Evolutionary conservation across 2,888 invertebrate genomes (phyloP), one percentile per base, ranked within the genome.

Genomic region (Harpalus rufipes): DNA sequence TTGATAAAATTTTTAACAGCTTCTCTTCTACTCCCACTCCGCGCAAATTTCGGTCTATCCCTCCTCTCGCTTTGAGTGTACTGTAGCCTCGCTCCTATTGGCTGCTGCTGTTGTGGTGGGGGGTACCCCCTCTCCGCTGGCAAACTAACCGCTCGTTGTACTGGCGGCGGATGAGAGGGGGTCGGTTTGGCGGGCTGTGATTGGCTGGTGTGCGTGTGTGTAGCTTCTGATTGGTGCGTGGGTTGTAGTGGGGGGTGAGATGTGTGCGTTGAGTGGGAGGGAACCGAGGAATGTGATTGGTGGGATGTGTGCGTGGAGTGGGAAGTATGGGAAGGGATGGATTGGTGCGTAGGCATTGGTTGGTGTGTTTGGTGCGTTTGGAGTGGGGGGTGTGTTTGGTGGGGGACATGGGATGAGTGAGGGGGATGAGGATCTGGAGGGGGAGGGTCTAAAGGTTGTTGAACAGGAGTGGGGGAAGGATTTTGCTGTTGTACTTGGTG

Each of bases 1-100:
- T 94, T 96, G 89, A 97, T 94, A 90, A 95, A 96, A 89, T 95
- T 90, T 90, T 92, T 91, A 88, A 93, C 89, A 89, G 91, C 89
- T 88, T 93, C 92, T 86, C 91, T 91, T 85, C 90, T 89, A 86
- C 92, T 90, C 86, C 90, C 86, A 84, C 92, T 90, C 84, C 92
- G 87, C 86, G 90, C 88, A 88, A 92, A 87, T 87, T 90, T 87
- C 84, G 91, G 91, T 87, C 90, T 87, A 51, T 89, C 89, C 72
- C 89, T 85, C 78, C 91, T 86, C 86, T 91, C 91, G 87, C 91
- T 91, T 85, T 91, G 91, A 58, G 89, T 89, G 87, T 91, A 91
- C 72, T 89, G 88, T 18, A 86, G 41, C 25, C 83, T 56, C 12
- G 41, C 79, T n/a, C 59, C 21, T 6, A 44, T 65, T 59, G 68